Base-by-base conservation (phyloP, 2,888 invertebrate species). In the Periphyllus acericola region DNA sequence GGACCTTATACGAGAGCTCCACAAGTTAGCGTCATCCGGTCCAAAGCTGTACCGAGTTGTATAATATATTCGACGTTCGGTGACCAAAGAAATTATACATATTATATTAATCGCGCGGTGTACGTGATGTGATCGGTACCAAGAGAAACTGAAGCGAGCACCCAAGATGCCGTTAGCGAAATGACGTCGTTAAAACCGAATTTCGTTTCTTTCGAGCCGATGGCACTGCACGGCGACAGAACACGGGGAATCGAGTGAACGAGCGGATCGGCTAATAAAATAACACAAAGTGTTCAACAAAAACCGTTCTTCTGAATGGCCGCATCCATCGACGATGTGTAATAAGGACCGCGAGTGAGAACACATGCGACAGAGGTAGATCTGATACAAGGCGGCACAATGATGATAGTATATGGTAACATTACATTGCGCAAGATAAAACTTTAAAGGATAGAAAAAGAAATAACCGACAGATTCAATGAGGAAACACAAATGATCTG, bases 401-500 rank as follows among this genome's bases (percentile, higher is more conserved):
- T 29, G 40, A 40, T n/a, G 40, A 25, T 66, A 36, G 29, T n/a
- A n/a, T n/a, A n/a, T n/a, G n/a, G n/a, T 68, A 29, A 40, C 21
- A 19, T 14, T 46, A 46, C 0, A 68, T 21, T 40, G 4, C 40
- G 40, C 40, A 9, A 21, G 14, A 17, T 32, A 25, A 32, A 25
- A 82, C 25, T 32, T 46, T 1, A 14, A n/a, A n/a, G 52, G 71
- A 71, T 46, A 21, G 52, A 29, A 68, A 71, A 21, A 14, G 14
- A 17, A 32, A 32, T 32, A 68, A 40, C 29, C 19, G 19, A 68
- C 66, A 17, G 11, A 66, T 66, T 36, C 25, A 34, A 52, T 52
- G 25, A 71, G 46, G 71, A 46, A 82, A 82, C 1, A 82, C 1
- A 82, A 71, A 82, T 71, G 40, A 46, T 82, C 32, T 6, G 71